These are phyloP conservation scores for Camelus bactrianus DNA, from an alignment of 2,113 vertebrate genomes.

Conservation along the genomic window DNA sequence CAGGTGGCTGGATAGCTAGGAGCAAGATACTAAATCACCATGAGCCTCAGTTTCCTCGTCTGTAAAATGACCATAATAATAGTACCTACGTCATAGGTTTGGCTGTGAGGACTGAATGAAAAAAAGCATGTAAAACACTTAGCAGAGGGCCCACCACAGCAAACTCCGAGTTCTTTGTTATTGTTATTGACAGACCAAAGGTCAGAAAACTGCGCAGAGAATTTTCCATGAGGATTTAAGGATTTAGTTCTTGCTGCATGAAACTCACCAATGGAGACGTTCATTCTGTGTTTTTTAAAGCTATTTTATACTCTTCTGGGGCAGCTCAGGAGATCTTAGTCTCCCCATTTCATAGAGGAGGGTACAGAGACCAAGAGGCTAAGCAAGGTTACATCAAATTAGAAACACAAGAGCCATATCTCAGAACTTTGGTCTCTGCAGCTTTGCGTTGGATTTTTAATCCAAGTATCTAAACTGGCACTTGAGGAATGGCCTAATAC, in stretches of 20 bases:
- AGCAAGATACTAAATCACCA: not conserved
- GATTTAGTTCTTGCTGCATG: not conserved
- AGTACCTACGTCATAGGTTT: not conserved
- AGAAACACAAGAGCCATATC: not conserved
- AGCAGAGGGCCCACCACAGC: not conserved
- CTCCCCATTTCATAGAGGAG: conserved; percentile 10
- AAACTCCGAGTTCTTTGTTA: not conserved
- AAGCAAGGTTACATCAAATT: not conserved
- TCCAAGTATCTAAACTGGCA: not conserved
- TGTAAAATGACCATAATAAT: not conserved
- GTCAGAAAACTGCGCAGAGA: not conserved
- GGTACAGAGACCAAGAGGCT: not conserved
- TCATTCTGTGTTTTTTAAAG: not conserved
- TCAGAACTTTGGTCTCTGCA: not conserved
- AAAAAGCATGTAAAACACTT: not conserved
- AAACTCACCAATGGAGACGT: conserved; percentile 35
- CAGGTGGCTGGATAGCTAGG: not conserved
- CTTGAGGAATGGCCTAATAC: not conserved
- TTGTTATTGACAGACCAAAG: not conserved
- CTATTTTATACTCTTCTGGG: not conserved
- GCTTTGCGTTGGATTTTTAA: not conserved
- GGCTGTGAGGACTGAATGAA: not conserved
- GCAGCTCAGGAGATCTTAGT: not conserved
- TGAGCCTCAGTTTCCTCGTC: not conserved
- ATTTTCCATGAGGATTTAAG: not conserved